A percentile compares a stretch with the other conserved stretches of the same genome.
phyloP scores from a whole-genome alignment of 2,797 vertebrate species.

The Netta rufina region DNA sequence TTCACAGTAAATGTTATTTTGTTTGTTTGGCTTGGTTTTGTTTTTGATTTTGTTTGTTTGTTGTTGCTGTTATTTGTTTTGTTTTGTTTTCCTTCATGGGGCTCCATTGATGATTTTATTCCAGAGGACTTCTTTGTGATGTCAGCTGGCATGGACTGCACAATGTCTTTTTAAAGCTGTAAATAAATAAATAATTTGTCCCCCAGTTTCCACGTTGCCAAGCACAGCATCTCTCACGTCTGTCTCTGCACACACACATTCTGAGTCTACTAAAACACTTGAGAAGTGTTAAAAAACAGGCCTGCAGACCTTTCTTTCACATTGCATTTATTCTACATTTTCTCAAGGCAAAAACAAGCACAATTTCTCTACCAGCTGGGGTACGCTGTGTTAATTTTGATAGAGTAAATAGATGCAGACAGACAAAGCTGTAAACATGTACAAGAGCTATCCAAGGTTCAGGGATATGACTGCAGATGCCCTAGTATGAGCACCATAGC shows the following conservation, averaged over 20 bases:
- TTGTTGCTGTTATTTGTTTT: background rate
- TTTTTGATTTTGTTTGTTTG: too few species aligned
- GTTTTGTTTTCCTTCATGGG: background rate
- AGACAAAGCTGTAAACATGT: conserved; percentile 12
- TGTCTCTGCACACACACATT: background rate
- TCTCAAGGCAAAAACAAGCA: background rate
- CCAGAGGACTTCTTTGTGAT: background rate
- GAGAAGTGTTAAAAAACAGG: background rate
- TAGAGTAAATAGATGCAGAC: background rate
- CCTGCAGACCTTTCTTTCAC: background rate
- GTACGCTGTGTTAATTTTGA: background rate
- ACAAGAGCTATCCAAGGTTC: background rate
- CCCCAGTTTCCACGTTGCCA: background rate
- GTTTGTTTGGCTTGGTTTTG: background rate
- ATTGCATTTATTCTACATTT: background rate
- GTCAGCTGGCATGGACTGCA: background rate
- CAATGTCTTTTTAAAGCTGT: background rate
- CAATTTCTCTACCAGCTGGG: background rate
- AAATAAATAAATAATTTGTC: background rate
- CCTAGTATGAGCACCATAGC: conserved; percentile 37
- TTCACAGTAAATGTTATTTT: background rate
- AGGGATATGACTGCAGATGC: background rate
- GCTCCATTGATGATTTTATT: background rate
- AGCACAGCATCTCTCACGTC: background rate
- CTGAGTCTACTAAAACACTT: background rate